Conservation (phyloP, 1,140 invertebrate species). For the Oncopeltus fasciatus region DNA sequence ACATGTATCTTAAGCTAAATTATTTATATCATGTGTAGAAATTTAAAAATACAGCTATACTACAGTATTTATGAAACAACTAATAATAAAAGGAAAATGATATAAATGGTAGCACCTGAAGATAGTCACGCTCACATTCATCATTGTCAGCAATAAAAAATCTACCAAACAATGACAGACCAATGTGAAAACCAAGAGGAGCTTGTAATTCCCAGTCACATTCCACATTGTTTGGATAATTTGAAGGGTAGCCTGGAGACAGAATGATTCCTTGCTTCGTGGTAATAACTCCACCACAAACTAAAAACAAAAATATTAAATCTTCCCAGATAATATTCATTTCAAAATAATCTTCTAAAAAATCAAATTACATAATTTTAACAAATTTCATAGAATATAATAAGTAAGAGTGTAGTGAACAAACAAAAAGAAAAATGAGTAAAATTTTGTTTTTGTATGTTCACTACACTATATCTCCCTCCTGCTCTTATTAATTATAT, state of each 20-base stretch:
- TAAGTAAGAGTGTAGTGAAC: too few relatives aligned
- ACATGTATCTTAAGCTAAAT: neutral
- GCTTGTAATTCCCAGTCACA: conserved; percentile 60
- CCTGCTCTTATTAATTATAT: too few relatives aligned
- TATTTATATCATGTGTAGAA: neutral
- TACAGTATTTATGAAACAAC: neutral
- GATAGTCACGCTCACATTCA: conserved; percentile 65
- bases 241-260: conserved; percentile 41
- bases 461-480: too few relatives aligned
- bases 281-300: conserved; percentile 43
- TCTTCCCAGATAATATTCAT: neutral
- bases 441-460: too few relatives aligned
- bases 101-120: conserved; percentile 54
- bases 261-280: conserved; percentile 31
- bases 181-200: conserved; percentile 50
- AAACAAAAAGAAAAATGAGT: too few relatives aligned
- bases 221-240: conserved; percentile 56
- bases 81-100: neutral
- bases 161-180: conserved; percentile 47
- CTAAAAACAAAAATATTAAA: conserved; percentile 10
- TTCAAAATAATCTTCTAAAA: conserved; percentile 7
- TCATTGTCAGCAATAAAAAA: conserved; percentile 57
- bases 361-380: too few relatives aligned
- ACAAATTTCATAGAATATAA: too few relatives aligned
- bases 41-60: neutral